phyloP scores from a whole-genome alignment of 2,888 invertebrate genomes.

The Cerastis rubricosa region DNA sequence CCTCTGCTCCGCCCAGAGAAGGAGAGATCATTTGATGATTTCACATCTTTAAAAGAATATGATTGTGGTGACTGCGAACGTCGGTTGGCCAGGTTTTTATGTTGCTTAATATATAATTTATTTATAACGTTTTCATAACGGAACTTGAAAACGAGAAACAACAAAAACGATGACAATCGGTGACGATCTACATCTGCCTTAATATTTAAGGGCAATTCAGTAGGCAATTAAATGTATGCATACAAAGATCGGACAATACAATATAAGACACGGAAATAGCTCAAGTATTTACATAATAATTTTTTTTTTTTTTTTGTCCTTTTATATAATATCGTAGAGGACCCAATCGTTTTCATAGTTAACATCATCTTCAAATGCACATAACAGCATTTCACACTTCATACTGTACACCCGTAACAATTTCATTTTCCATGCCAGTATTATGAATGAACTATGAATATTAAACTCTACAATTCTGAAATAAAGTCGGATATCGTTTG shows the following conservation, averaged over 20 bases:
- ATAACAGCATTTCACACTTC: conserved; percentile 16
- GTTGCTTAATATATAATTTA: neutral
- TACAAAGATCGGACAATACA: too few relatives aligned
- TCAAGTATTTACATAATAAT: neutral
- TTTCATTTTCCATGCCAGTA: conserved; percentile 21
- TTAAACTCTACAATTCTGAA: neutral
- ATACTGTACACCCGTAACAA: conserved; percentile 11
- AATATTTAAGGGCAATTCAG: neutral
- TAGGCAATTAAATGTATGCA: neutral
- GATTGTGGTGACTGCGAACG: neutral
- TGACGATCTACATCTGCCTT: neutral
- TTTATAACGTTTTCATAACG: neutral
- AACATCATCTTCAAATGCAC: conserved; percentile 11
- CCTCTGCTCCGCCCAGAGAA: too few relatives aligned
- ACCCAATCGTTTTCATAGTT: conserved; percentile 12
- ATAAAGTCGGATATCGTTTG: conserved; percentile 22
- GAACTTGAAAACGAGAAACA: too few relatives aligned
- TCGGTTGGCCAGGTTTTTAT: neutral
- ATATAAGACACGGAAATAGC: neutral
- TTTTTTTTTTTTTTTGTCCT: neutral
- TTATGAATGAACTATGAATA: neutral
- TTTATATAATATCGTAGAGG: too few relatives aligned
- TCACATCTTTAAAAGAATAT: too few relatives aligned
- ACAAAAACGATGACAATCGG: neutral
- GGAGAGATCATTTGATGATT: too few relatives aligned